phyloP scores from a whole-genome alignment of 1,140 invertebrate genomes.

The Pantala flavescens region DNA sequence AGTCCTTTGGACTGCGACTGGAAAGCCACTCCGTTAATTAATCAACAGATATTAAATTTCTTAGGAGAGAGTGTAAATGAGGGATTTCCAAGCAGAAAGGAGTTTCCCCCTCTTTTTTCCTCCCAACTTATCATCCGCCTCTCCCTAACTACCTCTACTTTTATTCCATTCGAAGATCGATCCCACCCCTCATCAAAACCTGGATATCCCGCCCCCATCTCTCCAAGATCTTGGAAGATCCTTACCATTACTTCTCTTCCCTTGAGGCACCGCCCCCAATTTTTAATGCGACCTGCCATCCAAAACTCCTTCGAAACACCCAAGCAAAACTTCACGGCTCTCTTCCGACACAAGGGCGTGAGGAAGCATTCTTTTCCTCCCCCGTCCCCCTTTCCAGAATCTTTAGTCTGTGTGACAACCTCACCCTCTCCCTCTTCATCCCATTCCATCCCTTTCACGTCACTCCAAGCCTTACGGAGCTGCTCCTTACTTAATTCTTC shows the following conservation, averaged over 20 bases:
- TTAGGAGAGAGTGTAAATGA: constrained; percentile 9
- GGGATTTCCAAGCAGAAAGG: background rate
- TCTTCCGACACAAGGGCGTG: constrained; percentile 6
- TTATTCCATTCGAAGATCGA: background rate
- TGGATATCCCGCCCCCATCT: background rate
- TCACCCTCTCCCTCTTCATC: background rate
- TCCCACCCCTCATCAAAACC: too few relatives aligned
- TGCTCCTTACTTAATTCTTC: constrained; percentile 6
- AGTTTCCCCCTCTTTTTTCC: background rate
- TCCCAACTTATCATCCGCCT: constrained; percentile 8
- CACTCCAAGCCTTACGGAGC: background rate
- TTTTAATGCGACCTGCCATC: background rate
- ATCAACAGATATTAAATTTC: constrained; percentile 10
- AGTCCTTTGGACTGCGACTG: background rate
- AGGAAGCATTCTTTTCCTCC: background rate
- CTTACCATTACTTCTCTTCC: background rate
- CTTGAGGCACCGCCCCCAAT: background rate
- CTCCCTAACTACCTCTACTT: background rate
- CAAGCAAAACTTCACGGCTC: constrained; percentile 1
- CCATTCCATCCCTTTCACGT: background rate
- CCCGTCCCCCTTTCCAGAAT: background rate
- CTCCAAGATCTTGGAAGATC: background rate
- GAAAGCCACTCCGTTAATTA: constrained; percentile 9
- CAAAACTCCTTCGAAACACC: constrained; percentile 1
- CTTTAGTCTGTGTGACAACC: background rate